Percentiles rank a stretch among this genome's conserved stretches.
Evolutionary conservation across 2,797 vertebrate species (phyloP).

Genomic region (Triplophysa yarkandensis): DNA sequence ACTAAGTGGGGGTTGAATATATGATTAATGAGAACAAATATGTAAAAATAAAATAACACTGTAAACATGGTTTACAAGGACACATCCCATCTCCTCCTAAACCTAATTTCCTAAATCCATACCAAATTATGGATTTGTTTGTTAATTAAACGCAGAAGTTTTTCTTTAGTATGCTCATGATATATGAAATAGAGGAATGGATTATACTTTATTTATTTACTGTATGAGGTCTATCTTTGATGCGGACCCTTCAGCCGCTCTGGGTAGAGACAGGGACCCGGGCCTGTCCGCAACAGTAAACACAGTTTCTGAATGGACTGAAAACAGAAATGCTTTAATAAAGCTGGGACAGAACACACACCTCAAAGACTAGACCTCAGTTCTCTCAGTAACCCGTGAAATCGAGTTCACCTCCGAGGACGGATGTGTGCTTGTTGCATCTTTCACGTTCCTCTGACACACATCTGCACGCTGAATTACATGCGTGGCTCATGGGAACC

Average conservation of each 20-base stretch:
- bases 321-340: conserved; percentile 64
- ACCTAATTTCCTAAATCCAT: no score
- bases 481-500: conserved; percentile 31
- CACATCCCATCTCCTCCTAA: no score
- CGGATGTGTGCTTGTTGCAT: conserved; percentile 51
- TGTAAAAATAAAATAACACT: not conserved
- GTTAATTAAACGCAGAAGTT: no score
- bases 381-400: conserved; percentile 71
- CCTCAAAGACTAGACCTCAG: conserved; percentile 31
- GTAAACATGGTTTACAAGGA: no score
- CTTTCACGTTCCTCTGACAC: conserved; percentile 51
- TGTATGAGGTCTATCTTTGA: not conserved
- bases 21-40: not conserved
- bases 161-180: no score
- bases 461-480: conserved; percentile 22
- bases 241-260: conserved; percentile 8
- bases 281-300: conserved; percentile 59
- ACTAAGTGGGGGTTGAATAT: no score
- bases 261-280: conserved; percentile 20
- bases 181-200: no score
- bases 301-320: conserved; percentile 60
- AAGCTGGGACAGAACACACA: conserved; percentile 62
- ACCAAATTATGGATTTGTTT: no score
- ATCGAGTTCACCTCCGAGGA: conserved; percentile 68
- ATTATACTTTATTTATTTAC: no score